Percentiles rank a stretch among this genome's conserved stretches.
These are phyloP conservation scores for Eucera pruinosa DNA, from an alignment of 2,888 invertebrate genomes.

Conservation along the genomic window DNA sequence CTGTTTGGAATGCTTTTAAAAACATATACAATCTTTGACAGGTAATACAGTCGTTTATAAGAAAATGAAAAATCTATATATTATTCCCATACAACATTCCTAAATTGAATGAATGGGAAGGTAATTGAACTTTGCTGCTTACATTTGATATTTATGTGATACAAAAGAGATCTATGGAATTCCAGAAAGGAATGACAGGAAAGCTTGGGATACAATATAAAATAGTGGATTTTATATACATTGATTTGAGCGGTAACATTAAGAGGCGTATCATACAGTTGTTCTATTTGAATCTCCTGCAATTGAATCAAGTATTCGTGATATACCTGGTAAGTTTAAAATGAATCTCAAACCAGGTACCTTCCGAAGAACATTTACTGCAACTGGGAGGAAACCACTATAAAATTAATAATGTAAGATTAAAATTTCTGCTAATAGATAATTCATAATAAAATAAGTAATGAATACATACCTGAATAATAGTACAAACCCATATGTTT, in stretches of 20 bases:
- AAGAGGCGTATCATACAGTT: constrained; percentile 88
- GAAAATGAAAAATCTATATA: constrained; percentile 46
- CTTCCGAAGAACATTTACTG: constrained; percentile 96
- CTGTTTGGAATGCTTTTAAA: constrained; percentile 43
- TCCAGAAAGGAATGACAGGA: constrained; percentile 51
- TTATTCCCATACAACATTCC: constrained; percentile 23
- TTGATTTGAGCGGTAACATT: constrained; percentile 49
- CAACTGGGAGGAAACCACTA: constrained; percentile 99
- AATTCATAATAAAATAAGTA: neutral
- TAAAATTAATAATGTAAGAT: constrained; percentile 76
- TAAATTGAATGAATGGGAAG: constrained; percentile 27
- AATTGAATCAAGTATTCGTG: constrained; percentile 92
- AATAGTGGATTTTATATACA: constrained; percentile 74
- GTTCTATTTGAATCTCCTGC: constrained; percentile 93
- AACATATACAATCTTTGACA: constrained; percentile 6
- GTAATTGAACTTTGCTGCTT: constrained; percentile 35
- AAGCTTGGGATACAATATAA: constrained; percentile 43
- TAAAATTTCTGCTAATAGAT: constrained; percentile 25
- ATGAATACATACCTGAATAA: constrained; percentile 88
- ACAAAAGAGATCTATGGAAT: constrained; percentile 52
- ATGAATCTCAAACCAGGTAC: constrained; percentile 96
- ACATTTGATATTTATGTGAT: constrained; percentile 46
- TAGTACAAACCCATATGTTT: constrained; percentile 97
- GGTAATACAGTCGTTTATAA: constrained; percentile 22
- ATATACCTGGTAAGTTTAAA: constrained; percentile 95